Conservation (phyloP, 2,797 vertebrate species). For the Tenualosa ilisha region DNA sequence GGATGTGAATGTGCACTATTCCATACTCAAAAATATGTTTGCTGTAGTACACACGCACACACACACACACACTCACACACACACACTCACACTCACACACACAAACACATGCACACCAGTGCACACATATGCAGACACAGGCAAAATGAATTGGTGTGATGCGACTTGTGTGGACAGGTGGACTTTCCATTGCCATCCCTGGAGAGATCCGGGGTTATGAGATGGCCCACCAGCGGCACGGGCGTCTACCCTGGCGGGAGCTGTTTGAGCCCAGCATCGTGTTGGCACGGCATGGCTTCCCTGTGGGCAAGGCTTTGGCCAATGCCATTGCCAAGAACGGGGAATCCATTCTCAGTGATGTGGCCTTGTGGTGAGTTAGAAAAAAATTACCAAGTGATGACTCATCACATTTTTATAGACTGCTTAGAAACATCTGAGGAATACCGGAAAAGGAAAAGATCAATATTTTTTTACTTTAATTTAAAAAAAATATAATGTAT, state of each 20-base stretch:
- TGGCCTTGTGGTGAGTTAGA: slow-evolving; percentile 81
- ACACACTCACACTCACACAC: not conserved
- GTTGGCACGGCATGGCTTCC: slow-evolving; percentile 89
- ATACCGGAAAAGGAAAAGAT: too few relatives aligned
- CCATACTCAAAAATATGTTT: too few relatives aligned
- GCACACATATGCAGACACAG: not conserved
- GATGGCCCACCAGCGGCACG: slow-evolving; percentile 89
- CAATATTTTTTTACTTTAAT: too few relatives aligned
- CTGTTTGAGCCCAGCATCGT: slow-evolving; percentile 91
- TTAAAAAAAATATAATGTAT: too few relatives aligned
- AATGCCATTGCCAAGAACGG: slow-evolving; percentile 73
- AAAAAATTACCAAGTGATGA: not conserved
- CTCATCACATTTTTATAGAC: too few relatives aligned
- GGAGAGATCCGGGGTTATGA: slow-evolving; percentile 94
- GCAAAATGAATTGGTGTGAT: not conserved
- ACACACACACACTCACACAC: not conserved
- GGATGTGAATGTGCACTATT: too few relatives aligned
- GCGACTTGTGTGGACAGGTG: slow-evolving; percentile 70
- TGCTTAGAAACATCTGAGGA: too few relatives aligned
- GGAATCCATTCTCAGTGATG: slow-evolving; percentile 72
- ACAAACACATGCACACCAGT: not conserved
- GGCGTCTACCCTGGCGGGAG: slow-evolving; percentile 87
- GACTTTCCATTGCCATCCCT: slow-evolving; percentile 90
- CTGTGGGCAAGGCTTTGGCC: slow-evolving; percentile 82
- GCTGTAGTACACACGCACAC: not conserved